Evolutionary conservation across 2,888 invertebrate genomes (phyloP), one percentile per base, ranked within the genome.

Genomic region (Celastrina argiolus): DNA sequence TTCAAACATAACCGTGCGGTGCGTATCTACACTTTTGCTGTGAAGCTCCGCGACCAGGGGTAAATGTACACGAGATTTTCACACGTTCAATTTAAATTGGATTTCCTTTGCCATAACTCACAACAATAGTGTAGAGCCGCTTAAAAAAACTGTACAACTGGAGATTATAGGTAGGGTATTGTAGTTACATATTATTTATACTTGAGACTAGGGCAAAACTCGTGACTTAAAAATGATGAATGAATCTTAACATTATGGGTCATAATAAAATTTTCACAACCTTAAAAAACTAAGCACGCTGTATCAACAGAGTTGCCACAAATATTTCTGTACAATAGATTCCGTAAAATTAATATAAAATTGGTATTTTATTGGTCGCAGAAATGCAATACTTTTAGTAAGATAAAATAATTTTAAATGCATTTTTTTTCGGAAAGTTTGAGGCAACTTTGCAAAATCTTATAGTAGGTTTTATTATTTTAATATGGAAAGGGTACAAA

Each of bases 1-100:
- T 71, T 72, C 79, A 80, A 76, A 76, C 76, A 73, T 70, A 16
- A 58, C 64, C 22, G 18, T 18, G 22, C 51, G 51, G 16, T n/a
- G 2, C 22, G 10, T 16, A 16, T 58, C 58, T 34, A 58, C 31
- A 34, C 10, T n/a, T 16, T 16, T 16, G 4, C 31, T 7, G 56
- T 16, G 6, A 26, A 31, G 31, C 31, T 31, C 31, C 22, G 51
- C 7, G 16, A 16, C 5, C n/a, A 56, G n/a, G n/a, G n/a, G 14
- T 18, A 2, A 45, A 45, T 7, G 18, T 18, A 18, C 45, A 12
- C 12, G 2, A 7, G 51, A 12, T 10, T 14, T 51, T 22, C 22
- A 51, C 5, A 22, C 22, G 22, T 22, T 51, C 8, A 45, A 18
- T 6, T 8, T 0, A 12, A n/a, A n/a, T n/a, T n/a, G n/a, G n/a